Conservation (phyloP, 2,113 vertebrate genomes). For the Lamprologus speciosus region DNA sequence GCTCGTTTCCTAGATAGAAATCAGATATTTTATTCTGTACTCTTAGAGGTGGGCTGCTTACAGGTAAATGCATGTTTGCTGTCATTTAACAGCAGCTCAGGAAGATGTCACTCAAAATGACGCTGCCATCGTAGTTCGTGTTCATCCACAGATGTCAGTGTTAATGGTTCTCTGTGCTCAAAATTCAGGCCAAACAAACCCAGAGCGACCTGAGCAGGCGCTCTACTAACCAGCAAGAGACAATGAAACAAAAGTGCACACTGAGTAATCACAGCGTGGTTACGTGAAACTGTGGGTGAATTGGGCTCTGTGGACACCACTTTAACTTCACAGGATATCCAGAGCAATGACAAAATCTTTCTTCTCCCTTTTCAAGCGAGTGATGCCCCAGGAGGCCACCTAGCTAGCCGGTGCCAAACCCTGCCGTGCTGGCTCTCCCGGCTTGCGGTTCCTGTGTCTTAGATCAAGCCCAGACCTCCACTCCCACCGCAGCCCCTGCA, state of each 20-base stretch:
- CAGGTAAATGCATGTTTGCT: neutral
- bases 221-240: neutral
- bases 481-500: neutral
- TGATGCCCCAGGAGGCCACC: neutral
- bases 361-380: neutral
- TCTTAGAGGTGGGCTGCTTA: neutral
- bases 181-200: neutral
- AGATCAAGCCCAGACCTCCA: neutral
- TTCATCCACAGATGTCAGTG: neutral
- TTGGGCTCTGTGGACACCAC: neutral
- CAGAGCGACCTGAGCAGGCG: neutral
- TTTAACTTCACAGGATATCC: neutral
- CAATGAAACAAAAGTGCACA: neutral
- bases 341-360: neutral
- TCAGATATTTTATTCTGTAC: neutral
- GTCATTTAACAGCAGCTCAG: neutral
- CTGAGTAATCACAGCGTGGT: neutral
- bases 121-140: accelerated
- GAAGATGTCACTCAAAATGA: neutral
- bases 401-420: neutral
- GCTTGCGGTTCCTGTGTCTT: neutral
- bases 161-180: neutral
- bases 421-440: neutral
- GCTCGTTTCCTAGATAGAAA: neutral
- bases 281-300: neutral